Conservation (phyloP, 2,888 invertebrate genomes). For the Leucophenga montana region DNA sequence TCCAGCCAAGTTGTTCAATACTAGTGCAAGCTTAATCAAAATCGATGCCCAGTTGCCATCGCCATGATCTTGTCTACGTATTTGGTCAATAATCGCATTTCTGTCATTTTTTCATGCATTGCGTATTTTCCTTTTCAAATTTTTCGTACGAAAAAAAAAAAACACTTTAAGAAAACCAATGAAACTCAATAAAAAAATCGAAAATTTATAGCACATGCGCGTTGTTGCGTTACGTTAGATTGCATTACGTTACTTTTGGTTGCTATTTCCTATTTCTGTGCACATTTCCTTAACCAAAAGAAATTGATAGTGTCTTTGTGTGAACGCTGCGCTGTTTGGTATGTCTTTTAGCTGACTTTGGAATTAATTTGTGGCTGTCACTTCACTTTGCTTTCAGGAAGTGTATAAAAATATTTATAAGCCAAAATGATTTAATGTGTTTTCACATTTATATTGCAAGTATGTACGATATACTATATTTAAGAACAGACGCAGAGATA, state of each 20-base stretch:
- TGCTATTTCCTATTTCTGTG: neutral
- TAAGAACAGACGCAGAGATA: too few species aligned
- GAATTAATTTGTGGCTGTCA: conserved; percentile 63
- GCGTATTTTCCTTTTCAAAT: conserved; percentile 23
- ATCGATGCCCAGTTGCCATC: conserved; percentile 55
- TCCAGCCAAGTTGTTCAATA: too few species aligned
- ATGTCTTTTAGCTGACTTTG: conserved; percentile 67
- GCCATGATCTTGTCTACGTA: conserved; percentile 45
- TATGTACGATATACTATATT: too few species aligned
- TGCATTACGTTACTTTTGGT: neutral
- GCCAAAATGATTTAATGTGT: conserved; percentile 12
- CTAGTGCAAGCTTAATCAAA: conserved; percentile 46
- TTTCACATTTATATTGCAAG: neutral
- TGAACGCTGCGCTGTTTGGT: conserved; percentile 44
- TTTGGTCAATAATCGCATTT: conserved; percentile 67
- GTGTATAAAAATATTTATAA: conserved; percentile 46
- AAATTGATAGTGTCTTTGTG: conserved; percentile 24
- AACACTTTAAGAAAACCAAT: neutral
- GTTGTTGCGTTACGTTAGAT: conserved; percentile 8
- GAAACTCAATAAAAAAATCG: conserved; percentile 28
- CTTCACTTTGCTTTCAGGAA: conserved; percentile 61
- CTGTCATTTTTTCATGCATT: conserved; percentile 59
- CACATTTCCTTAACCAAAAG: neutral
- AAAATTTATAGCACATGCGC: conserved; percentile 56
- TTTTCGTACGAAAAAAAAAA: neutral